A percentile compares a stretch with the other conserved stretches of the same genome.
These are phyloP conservation scores for Orthonyx spaldingii DNA, from an alignment of 2,113 vertebrate genomes.

Conservation along the genomic window DNA sequence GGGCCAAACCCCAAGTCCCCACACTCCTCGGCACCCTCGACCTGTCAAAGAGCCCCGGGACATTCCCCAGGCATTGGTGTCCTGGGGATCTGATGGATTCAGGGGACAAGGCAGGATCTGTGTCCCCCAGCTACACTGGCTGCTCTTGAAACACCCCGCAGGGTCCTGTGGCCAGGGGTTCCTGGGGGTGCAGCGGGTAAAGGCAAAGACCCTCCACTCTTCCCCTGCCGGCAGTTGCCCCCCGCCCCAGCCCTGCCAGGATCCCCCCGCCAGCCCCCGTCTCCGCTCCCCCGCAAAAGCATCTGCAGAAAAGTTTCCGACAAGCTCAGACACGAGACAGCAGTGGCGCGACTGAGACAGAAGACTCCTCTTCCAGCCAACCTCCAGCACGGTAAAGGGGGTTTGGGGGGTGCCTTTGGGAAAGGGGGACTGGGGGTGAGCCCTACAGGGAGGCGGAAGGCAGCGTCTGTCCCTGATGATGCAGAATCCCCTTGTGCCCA, in stretches of 20 bases:
- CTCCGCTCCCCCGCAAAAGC: not conserved
- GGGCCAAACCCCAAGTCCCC: not conserved
- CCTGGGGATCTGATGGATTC: accelerated
- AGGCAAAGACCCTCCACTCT: not conserved
- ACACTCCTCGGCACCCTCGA: not conserved
- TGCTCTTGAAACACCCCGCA: not conserved
- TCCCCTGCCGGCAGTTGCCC: not conserved
- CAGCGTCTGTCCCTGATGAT: not conserved
- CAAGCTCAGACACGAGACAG: not conserved
- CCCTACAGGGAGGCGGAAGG: not conserved
- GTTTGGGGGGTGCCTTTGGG: not conserved
- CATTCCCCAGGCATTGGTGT: not conserved
- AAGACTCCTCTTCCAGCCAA: not conserved
- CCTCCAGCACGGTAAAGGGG: not conserved
- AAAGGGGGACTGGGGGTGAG: not conserved
- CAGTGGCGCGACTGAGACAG: accelerated
- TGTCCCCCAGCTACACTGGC: not conserved
- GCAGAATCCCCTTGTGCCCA: not conserved
- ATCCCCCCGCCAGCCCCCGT: not conserved
- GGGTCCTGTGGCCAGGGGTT: accelerated
- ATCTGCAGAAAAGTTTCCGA: not conserved
- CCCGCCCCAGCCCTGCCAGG: not conserved
- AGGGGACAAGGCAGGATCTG: not conserved
- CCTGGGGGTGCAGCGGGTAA: accelerated
- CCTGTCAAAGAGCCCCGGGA: not conserved